phyloP scores from a whole-genome alignment of 2,888 invertebrate genomes.

The Ophion ellenae region DNA sequence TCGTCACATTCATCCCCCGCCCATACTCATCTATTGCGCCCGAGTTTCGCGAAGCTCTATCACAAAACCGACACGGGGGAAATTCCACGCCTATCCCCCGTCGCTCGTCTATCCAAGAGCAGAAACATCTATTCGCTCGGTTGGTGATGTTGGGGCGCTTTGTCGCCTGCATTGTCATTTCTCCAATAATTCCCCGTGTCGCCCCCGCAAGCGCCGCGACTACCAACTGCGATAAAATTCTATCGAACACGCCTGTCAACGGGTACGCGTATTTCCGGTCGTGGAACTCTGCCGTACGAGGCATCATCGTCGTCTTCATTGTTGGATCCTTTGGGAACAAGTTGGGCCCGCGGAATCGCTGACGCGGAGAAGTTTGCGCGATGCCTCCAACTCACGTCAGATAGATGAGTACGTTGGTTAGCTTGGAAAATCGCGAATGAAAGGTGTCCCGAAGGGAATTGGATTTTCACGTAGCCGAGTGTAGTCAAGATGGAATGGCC shows the following conservation, averaged over 20 bases:
- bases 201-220: slow-evolving; percentile 2
- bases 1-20: slow-evolving; percentile 48
- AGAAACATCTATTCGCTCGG: slow-evolving; percentile 48
- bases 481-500: background rate
- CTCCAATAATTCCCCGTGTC: slow-evolving; percentile 56
- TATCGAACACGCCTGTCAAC: slow-evolving; percentile 56
- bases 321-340: background rate
- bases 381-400: background rate
- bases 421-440: background rate
- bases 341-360: too few relatives aligned
- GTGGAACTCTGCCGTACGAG: background rate
- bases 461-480: background rate
- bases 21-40: slow-evolving; percentile 32
- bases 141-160: slow-evolving; percentile 33
- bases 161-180: slow-evolving; percentile 57
- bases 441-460: background rate
- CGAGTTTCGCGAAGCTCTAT: slow-evolving; percentile 43
- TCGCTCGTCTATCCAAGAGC: background rate
- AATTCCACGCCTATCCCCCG: slow-evolving; percentile 30
- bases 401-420: background rate
- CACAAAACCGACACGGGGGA: slow-evolving; percentile 8
- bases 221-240: slow-evolving; percentile 46
- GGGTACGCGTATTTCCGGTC: slow-evolving; percentile 51
- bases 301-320: background rate
- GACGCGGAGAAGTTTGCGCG: too few relatives aligned